A percentile compares a stretch with the other conserved stretches of the same genome.
These are phyloP conservation scores for Agrochola lota DNA, from an alignment of 2,888 invertebrate genomes.

Conservation along the genomic window DNA sequence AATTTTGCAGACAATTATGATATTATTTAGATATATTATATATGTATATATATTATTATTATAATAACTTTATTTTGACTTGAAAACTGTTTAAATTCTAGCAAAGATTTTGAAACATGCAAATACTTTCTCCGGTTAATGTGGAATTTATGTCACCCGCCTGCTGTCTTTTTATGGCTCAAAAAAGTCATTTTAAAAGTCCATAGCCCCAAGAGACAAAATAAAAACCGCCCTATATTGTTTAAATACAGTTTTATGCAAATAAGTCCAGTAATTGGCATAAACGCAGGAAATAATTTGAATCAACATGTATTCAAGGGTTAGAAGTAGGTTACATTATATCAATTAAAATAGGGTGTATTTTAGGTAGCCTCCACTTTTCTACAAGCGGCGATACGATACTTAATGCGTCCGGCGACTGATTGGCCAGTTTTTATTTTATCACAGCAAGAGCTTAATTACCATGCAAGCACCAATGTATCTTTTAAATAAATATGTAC, in stretches of 20 bases:
- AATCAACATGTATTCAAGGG: constrained; percentile 12
- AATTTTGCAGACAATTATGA: too few species aligned
- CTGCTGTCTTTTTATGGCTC: not conserved
- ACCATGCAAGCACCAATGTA: not conserved
- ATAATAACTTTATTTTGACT: not conserved
- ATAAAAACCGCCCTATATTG: constrained; percentile 29
- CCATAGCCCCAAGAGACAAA: constrained; percentile 12
- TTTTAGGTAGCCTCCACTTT: not conserved
- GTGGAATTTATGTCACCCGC: not conserved
- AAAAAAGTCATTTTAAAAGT: constrained; percentile 3
- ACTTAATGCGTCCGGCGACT: not conserved
- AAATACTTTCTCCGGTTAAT: not conserved
- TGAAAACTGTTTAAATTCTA: not conserved
- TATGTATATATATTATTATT: too few species aligned
- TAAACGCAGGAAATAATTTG: constrained; percentile 12
- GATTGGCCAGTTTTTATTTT: not conserved
- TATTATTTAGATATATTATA: too few species aligned
- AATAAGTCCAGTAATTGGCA: constrained; percentile 3
- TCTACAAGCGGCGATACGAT: not conserved
- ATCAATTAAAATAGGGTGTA: constrained; percentile 4
- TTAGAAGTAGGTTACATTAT: constrained; percentile 4
- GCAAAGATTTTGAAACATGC: not conserved
- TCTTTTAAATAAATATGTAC: not conserved
- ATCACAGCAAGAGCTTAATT: not conserved
- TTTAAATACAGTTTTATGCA: constrained; percentile 15